These are phyloP conservation scores for Epinotia nisella DNA, from an alignment of 2,888 invertebrate species.

Conservation along the genomic window DNA sequence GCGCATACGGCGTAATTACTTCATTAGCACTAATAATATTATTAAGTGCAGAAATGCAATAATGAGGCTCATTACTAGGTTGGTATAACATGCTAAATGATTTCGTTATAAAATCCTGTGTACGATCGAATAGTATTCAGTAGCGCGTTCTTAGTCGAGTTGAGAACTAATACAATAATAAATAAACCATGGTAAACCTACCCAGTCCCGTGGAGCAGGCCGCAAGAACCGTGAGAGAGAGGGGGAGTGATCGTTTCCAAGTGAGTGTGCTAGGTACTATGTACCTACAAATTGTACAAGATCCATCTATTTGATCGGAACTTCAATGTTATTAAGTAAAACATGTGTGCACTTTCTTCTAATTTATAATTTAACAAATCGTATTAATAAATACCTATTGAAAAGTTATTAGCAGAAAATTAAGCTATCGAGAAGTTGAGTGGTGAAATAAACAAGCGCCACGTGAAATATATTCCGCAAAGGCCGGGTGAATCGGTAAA, in stretches of 20 bases:
- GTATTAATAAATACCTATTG: too few relatives aligned
- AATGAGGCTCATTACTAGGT: constrained; percentile 28
- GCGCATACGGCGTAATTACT: neutral
- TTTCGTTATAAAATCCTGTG: constrained; percentile 9
- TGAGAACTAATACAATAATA: neutral
- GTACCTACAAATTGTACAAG: neutral
- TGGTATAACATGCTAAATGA: neutral
- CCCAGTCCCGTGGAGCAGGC: constrained; percentile 50
- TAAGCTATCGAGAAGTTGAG: too few relatives aligned
- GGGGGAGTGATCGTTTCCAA: constrained; percentile 46
- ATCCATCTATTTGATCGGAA: neutral
- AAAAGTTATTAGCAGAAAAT: too few relatives aligned
- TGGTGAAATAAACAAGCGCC: too few relatives aligned
- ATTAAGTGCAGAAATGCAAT: constrained; percentile 9
- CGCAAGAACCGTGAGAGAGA: constrained; percentile 48
- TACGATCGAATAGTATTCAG: constrained; percentile 6
- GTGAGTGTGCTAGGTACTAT: constrained; percentile 4
- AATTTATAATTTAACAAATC: too few relatives aligned
- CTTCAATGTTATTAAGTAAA: neutral
- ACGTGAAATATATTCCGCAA: too few relatives aligned
- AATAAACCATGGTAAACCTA: constrained; percentile 60
- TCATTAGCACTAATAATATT: neutral
- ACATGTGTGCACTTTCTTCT: too few relatives aligned
- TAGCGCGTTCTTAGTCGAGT: constrained; percentile 8
- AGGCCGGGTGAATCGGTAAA: too few relatives aligned